These are phyloP conservation scores for Blastomussa wellsi DNA, from an alignment of 92 coral and sea anemone genomes.

Conservation along the genomic window DNA sequence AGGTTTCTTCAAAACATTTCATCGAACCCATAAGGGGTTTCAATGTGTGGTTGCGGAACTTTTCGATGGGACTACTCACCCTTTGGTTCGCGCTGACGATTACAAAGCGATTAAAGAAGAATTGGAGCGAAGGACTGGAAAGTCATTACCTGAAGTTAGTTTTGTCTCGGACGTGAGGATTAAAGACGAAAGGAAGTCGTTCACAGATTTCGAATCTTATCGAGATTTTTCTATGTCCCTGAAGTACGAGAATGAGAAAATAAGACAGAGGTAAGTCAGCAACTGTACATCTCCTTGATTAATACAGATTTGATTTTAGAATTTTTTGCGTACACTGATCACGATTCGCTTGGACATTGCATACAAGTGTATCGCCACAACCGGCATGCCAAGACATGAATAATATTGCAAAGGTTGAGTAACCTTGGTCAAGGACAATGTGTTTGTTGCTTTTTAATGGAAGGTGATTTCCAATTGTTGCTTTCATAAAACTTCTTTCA, in stretches of 20 bases:
- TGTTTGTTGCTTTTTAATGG: not conserved
- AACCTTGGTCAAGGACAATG: not conserved
- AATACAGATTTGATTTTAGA: not conserved
- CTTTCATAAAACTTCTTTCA: too few species aligned
- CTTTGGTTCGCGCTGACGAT: conserved; percentile 44
- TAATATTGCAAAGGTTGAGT: not conserved
- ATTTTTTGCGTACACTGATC: not conserved
- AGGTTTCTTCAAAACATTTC: conserved; percentile 53
- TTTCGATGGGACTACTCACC: conserved; percentile 53
- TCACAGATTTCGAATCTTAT: conserved; percentile 24
- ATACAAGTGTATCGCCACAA: not conserved
- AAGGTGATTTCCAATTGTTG: not conserved
- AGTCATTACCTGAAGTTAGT: conserved; percentile 39
- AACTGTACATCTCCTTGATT: not conserved
- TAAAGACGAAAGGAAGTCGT: conserved; percentile 12
- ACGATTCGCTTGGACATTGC: not conserved
- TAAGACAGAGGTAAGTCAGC: conserved; percentile 35
- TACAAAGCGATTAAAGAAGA: conserved; percentile 53
- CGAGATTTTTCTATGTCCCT: conserved; percentile 5
- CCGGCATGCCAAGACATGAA: too few species aligned
- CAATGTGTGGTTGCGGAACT: conserved; percentile 53
- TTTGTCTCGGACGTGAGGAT: conserved; percentile 1
- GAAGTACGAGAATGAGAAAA: conserved; percentile 25
- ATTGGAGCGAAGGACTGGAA: conserved; percentile 27
- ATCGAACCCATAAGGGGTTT: conserved; percentile 39